A percentile compares a stretch with the other conserved stretches of the same genome.
Evolutionary conservation across 2,113 vertebrate genomes (phyloP).

Genomic region (Gnathonemus echidnorhynchus): DNA sequence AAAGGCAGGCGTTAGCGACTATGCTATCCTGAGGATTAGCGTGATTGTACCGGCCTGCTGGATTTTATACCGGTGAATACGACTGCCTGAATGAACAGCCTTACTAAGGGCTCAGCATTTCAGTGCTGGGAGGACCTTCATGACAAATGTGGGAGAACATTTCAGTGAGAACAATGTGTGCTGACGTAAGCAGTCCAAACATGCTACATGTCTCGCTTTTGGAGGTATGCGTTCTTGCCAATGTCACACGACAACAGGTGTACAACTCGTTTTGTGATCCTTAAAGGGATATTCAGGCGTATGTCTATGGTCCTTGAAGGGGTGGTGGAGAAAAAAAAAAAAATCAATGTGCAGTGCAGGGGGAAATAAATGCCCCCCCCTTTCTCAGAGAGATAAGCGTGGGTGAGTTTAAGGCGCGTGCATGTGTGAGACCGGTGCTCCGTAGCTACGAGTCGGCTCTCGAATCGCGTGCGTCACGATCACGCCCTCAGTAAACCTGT

Average conservation of each 20-base stretch:
- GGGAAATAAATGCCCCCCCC: neutral
- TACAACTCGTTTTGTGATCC: neutral
- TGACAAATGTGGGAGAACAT: neutral
- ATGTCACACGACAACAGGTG: neutral
- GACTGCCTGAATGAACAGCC: neutral
- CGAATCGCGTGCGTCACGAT: neutral
- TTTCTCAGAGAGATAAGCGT: neutral
- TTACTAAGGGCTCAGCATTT: neutral
- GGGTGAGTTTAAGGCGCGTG: neutral
- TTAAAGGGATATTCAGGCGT: neutral
- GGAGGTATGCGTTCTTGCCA: too few species aligned
- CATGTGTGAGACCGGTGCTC: neutral
- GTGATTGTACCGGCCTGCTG: neutral
- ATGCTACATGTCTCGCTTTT: neutral
- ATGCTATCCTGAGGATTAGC: neutral
- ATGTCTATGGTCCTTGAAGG: neutral
- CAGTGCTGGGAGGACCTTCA: neutral
- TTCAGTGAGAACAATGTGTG: neutral
- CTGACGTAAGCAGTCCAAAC: neutral
- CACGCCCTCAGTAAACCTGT: slow-evolving; percentile 55
- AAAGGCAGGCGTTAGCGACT: neutral
- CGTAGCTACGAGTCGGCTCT: neutral
- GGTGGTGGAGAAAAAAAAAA: neutral
- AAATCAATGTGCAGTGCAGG: neutral
- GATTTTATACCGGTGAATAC: neutral